Evolutionary conservation across 2,888 invertebrate genomes (phyloP).

Genomic region (Deilephila porcellus): DNA sequence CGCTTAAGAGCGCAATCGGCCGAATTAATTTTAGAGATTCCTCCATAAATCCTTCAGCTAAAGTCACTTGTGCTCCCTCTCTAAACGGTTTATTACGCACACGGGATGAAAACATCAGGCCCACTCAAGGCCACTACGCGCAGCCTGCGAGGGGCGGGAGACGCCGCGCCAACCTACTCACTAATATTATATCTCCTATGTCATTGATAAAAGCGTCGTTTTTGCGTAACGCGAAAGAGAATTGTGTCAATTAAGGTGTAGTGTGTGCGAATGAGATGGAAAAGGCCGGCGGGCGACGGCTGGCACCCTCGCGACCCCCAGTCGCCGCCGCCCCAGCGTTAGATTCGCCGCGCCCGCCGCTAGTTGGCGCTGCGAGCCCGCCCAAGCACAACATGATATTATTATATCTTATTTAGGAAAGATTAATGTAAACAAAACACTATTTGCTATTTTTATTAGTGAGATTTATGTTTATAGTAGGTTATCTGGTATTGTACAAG

Average conservation of each 20-base stretch:
- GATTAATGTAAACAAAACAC: constrained; percentile 78
- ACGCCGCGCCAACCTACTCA: constrained; percentile 47
- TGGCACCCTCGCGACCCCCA: constrained; percentile 57
- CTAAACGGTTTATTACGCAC: constrained; percentile 83
- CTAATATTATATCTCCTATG: constrained; percentile 73
- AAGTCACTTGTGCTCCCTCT: constrained; percentile 76
- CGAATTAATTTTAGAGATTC: constrained; percentile 80
- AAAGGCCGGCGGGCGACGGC: constrained; percentile 39
- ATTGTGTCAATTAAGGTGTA: constrained; percentile 62
- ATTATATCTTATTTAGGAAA: constrained; percentile 64
- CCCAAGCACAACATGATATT: constrained; percentile 73
- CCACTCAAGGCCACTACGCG: constrained; percentile 78
- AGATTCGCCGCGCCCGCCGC: constrained; percentile 66
- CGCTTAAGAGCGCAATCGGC: constrained; percentile 64
- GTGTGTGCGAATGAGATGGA: constrained; percentile 70
- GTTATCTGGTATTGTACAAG: neutral
- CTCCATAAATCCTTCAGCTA: constrained; percentile 79
- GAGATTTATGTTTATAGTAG: constrained; percentile 26
- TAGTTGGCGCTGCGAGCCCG: constrained; percentile 80
- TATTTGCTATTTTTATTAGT: constrained; percentile 32
- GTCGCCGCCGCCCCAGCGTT: constrained; percentile 64
- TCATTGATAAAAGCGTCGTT: constrained; percentile 81
- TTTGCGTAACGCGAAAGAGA: constrained; percentile 68
- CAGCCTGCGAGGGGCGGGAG: constrained; percentile 54
- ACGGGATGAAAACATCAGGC: constrained; percentile 82